Evolutionary conservation across 2,888 invertebrate genomes (phyloP).

Genomic region (Malachius bipustulatus): DNA sequence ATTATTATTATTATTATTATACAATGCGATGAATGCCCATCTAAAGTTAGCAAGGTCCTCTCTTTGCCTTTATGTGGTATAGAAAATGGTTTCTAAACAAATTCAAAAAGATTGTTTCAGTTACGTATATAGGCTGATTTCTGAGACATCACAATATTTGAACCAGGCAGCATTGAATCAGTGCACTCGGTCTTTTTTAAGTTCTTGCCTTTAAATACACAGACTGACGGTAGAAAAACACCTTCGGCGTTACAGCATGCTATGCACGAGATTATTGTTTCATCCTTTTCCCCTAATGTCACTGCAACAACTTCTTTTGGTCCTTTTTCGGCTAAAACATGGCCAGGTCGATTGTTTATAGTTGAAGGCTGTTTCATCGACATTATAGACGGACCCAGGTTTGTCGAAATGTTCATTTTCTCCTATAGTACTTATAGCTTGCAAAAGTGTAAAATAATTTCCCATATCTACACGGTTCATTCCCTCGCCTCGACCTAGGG

Average conservation of each 20-base stretch:
- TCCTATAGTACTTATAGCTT: no score
- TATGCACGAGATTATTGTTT: slow-evolving; percentile 2
- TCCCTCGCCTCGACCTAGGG: no score
- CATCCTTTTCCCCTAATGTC: slow-evolving; percentile 2
- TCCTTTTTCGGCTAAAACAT: slow-evolving; percentile 1
- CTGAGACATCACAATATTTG: slow-evolving; percentile 21
- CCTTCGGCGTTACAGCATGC: neutral
- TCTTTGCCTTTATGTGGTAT: slow-evolving; percentile 1
- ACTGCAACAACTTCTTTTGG: neutral
- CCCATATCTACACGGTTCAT: no score
- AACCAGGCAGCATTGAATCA: slow-evolving; percentile 17
- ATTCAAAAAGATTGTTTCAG: slow-evolving; percentile 2
- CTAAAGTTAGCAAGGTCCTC: neutral
- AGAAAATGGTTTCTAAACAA: slow-evolving; percentile 4
- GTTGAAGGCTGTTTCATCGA: slow-evolving; percentile 2
- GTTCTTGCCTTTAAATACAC: neutral
- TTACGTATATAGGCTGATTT: slow-evolving; percentile 23
- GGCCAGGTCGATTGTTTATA: slow-evolving; percentile 1
- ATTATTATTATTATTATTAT: neutral
- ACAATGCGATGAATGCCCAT: slow-evolving; percentile 2
- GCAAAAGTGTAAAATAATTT: no score
- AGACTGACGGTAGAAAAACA: no score
- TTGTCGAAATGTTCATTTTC: no score
- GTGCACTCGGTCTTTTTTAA: slow-evolving; percentile 17
- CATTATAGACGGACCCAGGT: no score